Conservation (phyloP, 2,113 vertebrate genomes). For the Morone chrysops region DNA sequence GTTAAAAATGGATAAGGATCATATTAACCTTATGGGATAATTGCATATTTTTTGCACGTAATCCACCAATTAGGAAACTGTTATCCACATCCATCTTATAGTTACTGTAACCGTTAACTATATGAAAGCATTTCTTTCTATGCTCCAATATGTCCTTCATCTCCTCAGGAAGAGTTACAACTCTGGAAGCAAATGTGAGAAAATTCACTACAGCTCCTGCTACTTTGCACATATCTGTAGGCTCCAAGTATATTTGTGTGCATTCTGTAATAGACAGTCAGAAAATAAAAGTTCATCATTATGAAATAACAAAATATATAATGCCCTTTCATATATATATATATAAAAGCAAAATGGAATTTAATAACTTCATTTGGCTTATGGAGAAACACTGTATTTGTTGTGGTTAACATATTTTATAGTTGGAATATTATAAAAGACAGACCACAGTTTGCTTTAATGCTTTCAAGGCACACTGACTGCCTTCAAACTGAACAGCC, state of each 20-base stretch:
- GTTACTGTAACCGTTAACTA: background rate
- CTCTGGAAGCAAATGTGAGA: background rate
- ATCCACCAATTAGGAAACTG: background rate
- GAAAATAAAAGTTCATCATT: background rate
- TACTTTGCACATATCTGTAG: background rate
- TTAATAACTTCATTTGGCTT: background rate
- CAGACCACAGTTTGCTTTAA: background rate
- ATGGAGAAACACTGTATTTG: background rate
- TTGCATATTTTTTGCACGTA: background rate
- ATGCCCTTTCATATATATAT: background rate
- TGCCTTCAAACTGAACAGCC: background rate
- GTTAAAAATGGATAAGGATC: background rate
- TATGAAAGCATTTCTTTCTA: background rate
- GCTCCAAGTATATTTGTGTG: too few species aligned
- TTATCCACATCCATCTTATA: background rate
- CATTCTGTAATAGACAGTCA: too few species aligned
- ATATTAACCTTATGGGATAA: slow-evolving; percentile 1
- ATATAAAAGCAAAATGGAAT: too few species aligned
- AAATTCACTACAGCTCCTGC: background rate
- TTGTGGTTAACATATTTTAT: background rate
- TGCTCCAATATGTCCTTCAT: background rate
- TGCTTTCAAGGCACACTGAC: background rate
- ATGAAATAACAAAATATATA: background rate
- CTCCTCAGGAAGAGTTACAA: background rate
- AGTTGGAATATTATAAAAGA: background rate